Conservation (phyloP, 2,113 vertebrate species). For the Numida meleagris region DNA sequence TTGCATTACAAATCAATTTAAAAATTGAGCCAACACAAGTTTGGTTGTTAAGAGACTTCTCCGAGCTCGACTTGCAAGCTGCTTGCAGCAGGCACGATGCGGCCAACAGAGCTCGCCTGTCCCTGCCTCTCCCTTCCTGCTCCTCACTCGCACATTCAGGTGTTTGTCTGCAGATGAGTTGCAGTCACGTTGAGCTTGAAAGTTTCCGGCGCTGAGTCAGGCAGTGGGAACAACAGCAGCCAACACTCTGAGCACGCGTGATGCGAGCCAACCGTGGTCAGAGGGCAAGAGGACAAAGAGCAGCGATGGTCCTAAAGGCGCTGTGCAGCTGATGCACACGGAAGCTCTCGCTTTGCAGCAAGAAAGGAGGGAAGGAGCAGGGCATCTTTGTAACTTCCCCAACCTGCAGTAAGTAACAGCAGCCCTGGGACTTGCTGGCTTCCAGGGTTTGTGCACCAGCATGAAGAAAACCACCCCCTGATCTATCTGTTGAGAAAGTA, state of each 20-base stretch:
- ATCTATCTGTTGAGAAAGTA: not conserved
- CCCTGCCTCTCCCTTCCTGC: not conserved
- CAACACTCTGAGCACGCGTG: not conserved
- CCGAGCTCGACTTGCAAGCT: not conserved
- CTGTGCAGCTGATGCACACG: not conserved
- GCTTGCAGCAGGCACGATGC: not conserved
- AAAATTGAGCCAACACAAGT: too few species aligned
- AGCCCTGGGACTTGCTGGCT: not conserved
- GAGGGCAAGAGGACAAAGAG: not conserved
- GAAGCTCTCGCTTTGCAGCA: not conserved
- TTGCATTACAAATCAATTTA: too few species aligned
- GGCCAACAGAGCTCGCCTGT: not conserved
- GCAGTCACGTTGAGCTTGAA: not conserved
- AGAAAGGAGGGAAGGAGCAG: not conserved
- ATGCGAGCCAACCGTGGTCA: not conserved
- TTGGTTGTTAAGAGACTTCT: too few species aligned
- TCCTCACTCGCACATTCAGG: not conserved
- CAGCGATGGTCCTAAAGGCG: not conserved
- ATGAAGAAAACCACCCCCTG: not conserved
- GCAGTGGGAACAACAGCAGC: not conserved
- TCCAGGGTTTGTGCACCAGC: not conserved
- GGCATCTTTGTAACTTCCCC: not conserved
- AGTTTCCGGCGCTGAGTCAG: not conserved
- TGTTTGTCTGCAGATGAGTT: not conserved
- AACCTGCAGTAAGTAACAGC: not conserved